phyloP scores from a whole-genome alignment of 1,140 invertebrate genomes.

The Scaptodrosophila lebanonensis region DNA sequence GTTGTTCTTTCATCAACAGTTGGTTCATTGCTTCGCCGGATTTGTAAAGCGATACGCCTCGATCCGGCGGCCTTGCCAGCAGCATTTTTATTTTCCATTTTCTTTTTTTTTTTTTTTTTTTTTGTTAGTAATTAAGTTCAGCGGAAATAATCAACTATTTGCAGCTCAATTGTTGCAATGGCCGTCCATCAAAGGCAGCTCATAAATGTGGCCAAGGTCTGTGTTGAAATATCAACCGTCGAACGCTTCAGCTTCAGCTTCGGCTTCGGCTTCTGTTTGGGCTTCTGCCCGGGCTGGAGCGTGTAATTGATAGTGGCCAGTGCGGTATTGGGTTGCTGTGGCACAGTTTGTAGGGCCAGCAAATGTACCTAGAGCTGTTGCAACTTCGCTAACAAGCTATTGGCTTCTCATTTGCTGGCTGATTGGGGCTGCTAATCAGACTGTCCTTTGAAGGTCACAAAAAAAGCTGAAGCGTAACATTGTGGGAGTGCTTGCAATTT shows the following conservation, averaged over 20 bases:
- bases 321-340: constrained; percentile 53
- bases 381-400: too few relatives aligned
- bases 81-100: too few relatives aligned
- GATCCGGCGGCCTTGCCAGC: constrained; percentile 33
- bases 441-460: too few relatives aligned
- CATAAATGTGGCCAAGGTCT: constrained; percentile 72
- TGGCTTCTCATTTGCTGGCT: too few relatives aligned
- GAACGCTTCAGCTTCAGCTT: too few relatives aligned
- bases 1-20: constrained; percentile 15
- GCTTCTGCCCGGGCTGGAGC: too few relatives aligned
- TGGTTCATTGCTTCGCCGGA: constrained; percentile 10
- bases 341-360: constrained; percentile 56
- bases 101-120: too few relatives aligned
- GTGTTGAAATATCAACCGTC: constrained; percentile 51
- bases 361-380: too few relatives aligned
- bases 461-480: too few relatives aligned
- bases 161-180: constrained; percentile 22
- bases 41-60: constrained; percentile 18
- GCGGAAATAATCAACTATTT: constrained; percentile 60
- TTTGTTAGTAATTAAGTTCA: constrained; percentile 40
- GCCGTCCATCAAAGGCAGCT: constrained; percentile 28
- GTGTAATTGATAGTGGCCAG: constrained; percentile 46
- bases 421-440: too few relatives aligned
- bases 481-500: too few relatives aligned
- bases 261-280: too few relatives aligned